Evolutionary conservation across 2,888 invertebrate species (phyloP).

Genomic region (Strigamia maritima): DNA sequence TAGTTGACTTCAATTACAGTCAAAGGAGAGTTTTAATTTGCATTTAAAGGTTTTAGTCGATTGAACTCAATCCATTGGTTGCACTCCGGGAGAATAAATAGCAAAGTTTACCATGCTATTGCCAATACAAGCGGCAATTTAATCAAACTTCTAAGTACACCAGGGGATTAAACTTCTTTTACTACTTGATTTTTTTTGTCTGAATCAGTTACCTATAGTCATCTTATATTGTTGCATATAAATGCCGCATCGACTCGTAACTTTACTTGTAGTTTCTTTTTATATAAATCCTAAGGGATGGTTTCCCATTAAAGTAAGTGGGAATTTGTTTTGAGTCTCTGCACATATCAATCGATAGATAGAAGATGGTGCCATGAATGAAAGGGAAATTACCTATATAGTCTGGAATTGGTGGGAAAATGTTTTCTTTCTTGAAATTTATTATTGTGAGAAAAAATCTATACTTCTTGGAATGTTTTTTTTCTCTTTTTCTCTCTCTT

Average conservation of each 20-base stretch:
- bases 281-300: not conserved
- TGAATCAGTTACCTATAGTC: not conserved
- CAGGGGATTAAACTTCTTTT: not conserved
- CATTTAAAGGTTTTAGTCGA: not conserved
- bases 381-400: not conserved
- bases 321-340: conserved; percentile 26
- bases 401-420: not conserved
- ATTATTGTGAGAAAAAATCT: not conserved
- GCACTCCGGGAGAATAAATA: not conserved
- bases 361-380: not conserved
- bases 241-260: not conserved
- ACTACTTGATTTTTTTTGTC: not conserved
- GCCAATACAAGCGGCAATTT: not conserved
- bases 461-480: not conserved
- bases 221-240: not conserved
- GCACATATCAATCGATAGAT: conserved; percentile 8
- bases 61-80: not conserved
- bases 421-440: not conserved
- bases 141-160: not conserved
- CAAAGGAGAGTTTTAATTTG: conserved; percentile 22
- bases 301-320: conserved; percentile 1
- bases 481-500: too few species aligned
- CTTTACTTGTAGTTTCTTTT: not conserved
- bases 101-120: not conserved
- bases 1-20: conserved; percentile 8